Percentiles rank a stretch among this genome's conserved stretches.
These are phyloP conservation scores for Odontomyia ornata DNA, from an alignment of 2,888 invertebrate genomes.

Conservation along the genomic window DNA sequence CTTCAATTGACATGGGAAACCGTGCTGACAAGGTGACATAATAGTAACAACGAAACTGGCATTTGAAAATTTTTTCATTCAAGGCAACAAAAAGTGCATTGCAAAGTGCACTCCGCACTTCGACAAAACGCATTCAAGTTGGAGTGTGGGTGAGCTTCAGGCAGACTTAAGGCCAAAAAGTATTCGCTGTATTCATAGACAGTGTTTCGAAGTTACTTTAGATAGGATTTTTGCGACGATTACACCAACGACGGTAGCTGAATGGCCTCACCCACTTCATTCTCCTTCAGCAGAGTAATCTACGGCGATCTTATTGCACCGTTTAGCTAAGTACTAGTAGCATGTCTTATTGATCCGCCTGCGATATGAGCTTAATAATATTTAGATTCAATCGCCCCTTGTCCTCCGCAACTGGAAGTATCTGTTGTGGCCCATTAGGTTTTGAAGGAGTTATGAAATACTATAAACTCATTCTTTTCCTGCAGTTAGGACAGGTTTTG, in stretches of 20 bases:
- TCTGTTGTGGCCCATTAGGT: background rate
- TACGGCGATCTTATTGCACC: background rate
- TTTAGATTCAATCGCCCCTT: background rate
- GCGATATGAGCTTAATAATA: background rate
- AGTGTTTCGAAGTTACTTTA: background rate
- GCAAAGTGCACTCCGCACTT: background rate
- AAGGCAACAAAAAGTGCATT: background rate
- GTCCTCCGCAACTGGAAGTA: background rate
- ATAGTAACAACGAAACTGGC: conserved; percentile 32
- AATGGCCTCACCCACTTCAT: conserved; percentile 27
- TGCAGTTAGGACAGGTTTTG: background rate
- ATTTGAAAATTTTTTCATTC: background rate
- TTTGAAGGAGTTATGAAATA: background rate
- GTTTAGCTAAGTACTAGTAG: background rate
- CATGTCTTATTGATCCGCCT: conserved; percentile 1
- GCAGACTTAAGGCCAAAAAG: background rate
- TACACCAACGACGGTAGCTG: background rate
- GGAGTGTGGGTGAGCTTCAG: conserved; percentile 24
- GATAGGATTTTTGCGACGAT: too few relatives aligned
- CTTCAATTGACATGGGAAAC: conserved; percentile 31
- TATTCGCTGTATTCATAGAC: background rate
- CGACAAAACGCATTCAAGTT: background rate
- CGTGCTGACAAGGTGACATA: conserved; percentile 39
- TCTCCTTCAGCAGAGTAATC: background rate
- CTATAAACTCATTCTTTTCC: conserved; percentile 18